Evolutionary conservation across 2,113 vertebrate species (phyloP).

Genomic region (Psilopogon haemacephalus): DNA sequence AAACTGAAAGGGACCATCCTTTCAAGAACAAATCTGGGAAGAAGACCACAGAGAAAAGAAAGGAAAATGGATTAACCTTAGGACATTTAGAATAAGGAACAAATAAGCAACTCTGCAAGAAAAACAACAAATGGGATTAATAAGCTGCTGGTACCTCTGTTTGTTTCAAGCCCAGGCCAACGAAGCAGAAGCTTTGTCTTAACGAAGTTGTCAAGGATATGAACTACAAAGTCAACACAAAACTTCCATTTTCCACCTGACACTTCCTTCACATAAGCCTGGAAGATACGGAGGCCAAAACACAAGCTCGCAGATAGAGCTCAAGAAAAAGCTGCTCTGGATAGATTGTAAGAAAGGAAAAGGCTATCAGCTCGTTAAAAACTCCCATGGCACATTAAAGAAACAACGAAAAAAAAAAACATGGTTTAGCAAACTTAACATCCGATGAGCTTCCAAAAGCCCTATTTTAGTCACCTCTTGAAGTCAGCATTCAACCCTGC

Average conservation of each 20-base stretch:
- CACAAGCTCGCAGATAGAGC: background rate
- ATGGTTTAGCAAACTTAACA: background rate
- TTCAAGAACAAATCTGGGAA: constrained; percentile 61
- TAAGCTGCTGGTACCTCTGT: background rate
- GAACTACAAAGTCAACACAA: background rate
- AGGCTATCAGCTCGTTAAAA: background rate
- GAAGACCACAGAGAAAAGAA: background rate
- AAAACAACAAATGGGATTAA: background rate
- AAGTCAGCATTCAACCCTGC: background rate
- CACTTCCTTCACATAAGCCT: background rate
- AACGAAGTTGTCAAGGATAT: background rate
- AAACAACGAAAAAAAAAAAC: background rate
- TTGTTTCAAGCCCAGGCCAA: background rate
- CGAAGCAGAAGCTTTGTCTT: background rate
- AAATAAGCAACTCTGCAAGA: background rate
- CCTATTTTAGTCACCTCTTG: background rate
- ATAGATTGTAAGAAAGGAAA: background rate
- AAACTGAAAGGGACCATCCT: constrained; percentile 82
- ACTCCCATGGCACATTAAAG: rapidly evolving
- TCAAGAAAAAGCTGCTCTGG: background rate
- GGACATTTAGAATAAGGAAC: background rate
- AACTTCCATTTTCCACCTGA: background rate
- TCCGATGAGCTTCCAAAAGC: background rate
- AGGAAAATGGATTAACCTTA: background rate
- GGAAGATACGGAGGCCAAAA: background rate